Percentiles rank a stretch among this genome's conserved stretches.
Evolutionary conservation across 2,113 vertebrate species (phyloP).

Genomic region (Gallinago undulata): DNA sequence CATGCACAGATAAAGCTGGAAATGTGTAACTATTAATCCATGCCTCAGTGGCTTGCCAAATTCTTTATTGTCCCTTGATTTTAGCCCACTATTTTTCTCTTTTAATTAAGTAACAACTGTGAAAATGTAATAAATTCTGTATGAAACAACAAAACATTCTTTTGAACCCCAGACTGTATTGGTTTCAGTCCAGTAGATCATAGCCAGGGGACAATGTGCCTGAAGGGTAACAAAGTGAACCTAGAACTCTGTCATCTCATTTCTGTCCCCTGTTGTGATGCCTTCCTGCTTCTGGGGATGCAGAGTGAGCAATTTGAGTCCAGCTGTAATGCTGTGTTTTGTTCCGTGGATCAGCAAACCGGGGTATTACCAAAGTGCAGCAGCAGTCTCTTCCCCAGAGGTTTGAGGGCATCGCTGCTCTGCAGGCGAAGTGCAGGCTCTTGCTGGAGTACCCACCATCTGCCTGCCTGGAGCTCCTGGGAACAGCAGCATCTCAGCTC

Average conservation of each 20-base stretch:
- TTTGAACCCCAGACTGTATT: background rate
- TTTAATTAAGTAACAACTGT: slow-evolving; percentile 42
- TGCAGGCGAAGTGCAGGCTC: slow-evolving; percentile 6
- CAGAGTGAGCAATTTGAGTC: background rate
- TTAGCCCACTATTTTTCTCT: slow-evolving; percentile 11
- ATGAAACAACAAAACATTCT: background rate
- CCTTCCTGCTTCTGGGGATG: slow-evolving; percentile 4
- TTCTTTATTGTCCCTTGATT: slow-evolving; percentile 37
- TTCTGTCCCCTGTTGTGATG: slow-evolving; percentile 21
- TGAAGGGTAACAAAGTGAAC: background rate
- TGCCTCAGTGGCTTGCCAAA: slow-evolving; percentile 9
- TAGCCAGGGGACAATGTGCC: background rate
- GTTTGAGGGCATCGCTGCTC: background rate
- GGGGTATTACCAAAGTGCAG: background rate
- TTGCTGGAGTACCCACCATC: slow-evolving; percentile 42
- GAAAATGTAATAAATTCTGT: slow-evolving; percentile 30
- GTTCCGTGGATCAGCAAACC: background rate
- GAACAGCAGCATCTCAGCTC: background rate
- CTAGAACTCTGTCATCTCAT: background rate
- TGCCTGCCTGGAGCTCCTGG: background rate
- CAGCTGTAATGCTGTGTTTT: background rate
- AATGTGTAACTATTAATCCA: slow-evolving; percentile 27
- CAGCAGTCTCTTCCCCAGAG: slow-evolving; percentile 2
- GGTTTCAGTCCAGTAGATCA: slow-evolving; percentile 22
- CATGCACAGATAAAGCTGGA: background rate